phyloP scores from a whole-genome alignment of 2,888 invertebrate species.

The Eilema griseolum region DNA sequence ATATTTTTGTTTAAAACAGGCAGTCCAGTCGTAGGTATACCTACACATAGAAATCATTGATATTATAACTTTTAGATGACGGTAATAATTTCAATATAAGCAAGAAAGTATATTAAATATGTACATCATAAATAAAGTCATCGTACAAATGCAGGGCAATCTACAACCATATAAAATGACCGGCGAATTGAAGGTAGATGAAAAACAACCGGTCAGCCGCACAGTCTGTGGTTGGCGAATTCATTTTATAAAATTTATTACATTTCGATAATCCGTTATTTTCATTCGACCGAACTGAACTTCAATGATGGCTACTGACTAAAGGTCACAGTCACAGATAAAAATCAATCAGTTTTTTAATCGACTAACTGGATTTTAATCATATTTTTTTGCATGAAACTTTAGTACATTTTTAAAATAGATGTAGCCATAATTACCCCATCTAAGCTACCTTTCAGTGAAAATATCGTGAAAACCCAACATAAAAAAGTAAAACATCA shows the following conservation, averaged over 20 bases:
- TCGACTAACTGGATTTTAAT: conserved; percentile 19
- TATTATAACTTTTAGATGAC: conserved; percentile 31
- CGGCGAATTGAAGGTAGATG: conserved; percentile 56
- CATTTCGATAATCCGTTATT: conserved; percentile 73
- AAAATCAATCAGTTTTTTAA: conserved; percentile 48
- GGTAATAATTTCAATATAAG: conserved; percentile 6
- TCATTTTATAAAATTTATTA: conserved; percentile 75
- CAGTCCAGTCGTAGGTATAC: too few relatives aligned
- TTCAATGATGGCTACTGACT: conserved; percentile 52
- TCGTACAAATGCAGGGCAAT: conserved; percentile 8
- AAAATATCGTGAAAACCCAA: too few relatives aligned
- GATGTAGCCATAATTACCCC: too few relatives aligned
- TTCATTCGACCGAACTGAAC: conserved; percentile 57
- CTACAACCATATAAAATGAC: conserved; percentile 33
- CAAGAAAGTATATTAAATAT: conserved; percentile 6
- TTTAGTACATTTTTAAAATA: not conserved
- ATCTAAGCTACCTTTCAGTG: too few relatives aligned
- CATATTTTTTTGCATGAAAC: not conserved
- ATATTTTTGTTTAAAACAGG: too few relatives aligned
- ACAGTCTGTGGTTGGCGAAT: conserved; percentile 71
- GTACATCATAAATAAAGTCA: not conserved
- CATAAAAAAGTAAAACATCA: too few relatives aligned
- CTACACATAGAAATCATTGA: too few relatives aligned
- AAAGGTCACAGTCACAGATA: conserved; percentile 45
- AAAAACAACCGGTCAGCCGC: conserved; percentile 67